These are phyloP conservation scores for Arenaria interpres DNA, from an alignment of 2,113 vertebrate genomes.

Conservation along the genomic window DNA sequence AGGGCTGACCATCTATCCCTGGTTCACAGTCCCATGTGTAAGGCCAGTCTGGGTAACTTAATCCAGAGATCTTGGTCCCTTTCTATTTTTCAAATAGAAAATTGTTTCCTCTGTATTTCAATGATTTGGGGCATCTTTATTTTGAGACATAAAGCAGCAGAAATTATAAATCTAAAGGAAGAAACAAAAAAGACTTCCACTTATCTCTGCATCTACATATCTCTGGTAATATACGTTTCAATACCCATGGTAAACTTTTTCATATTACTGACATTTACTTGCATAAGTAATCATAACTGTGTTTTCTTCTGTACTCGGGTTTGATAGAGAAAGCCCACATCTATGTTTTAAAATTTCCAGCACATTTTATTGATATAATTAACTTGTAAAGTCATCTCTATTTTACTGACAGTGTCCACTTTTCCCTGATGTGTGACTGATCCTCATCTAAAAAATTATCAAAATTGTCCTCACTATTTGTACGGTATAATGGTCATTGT, in stretches of 20 bases:
- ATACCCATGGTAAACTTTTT: background rate
- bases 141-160: background rate
- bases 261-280: background rate
- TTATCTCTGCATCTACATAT: background rate
- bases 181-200: background rate
- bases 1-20: background rate
- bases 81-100: background rate
- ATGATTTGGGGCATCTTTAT: background rate
- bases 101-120: background rate
- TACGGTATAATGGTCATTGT: background rate
- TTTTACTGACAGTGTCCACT: background rate
- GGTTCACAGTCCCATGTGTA: background rate
- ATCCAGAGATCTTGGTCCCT: background rate
- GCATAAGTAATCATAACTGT: background rate
- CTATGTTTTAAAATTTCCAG: background rate
- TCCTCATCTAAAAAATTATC: background rate
- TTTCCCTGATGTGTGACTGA: background rate
- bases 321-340: background rate
- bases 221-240: background rate
- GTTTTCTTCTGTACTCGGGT: background rate
- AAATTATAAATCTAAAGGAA: background rate
- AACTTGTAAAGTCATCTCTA: background rate
- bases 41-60: background rate
- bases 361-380: background rate
- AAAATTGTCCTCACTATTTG: background rate